A percentile compares a stretch with the other conserved stretches of the same genome.
Evolutionary conservation across 2,113 vertebrate species (phyloP).

Genomic region (Orientallactaga bullata): DNA sequence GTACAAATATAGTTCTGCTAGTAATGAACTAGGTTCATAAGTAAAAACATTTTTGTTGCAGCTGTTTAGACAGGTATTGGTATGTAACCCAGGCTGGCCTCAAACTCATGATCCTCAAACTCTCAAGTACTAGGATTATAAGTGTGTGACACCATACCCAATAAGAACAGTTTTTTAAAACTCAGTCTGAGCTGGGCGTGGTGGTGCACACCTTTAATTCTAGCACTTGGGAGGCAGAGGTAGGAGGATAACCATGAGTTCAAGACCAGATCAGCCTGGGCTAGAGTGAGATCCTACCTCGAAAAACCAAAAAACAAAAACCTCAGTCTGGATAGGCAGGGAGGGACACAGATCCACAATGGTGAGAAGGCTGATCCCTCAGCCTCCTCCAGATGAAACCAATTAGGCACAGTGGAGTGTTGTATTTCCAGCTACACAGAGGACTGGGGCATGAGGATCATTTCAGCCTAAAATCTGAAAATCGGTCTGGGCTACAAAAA

Average conservation of each 20-base stretch:
- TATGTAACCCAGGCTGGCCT: neutral
- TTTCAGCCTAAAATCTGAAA: neutral
- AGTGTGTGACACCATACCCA: neutral
- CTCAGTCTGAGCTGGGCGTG: no score
- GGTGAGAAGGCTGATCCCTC: neutral
- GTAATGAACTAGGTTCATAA: neutral
- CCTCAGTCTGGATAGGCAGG: neutral
- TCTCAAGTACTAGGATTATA: neutral
- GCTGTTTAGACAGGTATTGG: neutral
- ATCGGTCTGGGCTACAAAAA: neutral
- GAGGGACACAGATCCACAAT: neutral
- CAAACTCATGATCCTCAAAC: neutral
- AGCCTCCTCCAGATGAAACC: neutral
- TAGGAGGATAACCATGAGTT: no score
- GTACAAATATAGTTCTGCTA: neutral
- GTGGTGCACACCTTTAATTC: no score
- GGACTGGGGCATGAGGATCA: neutral
- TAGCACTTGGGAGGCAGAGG: no score
- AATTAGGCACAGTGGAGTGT: neutral
- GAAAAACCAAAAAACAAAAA: no score
- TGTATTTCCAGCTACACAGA: no score
- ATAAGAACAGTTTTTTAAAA: conserved; percentile 1
- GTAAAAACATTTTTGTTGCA: neutral
- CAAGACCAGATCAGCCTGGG: no score
- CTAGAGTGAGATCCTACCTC: no score